These are phyloP conservation scores for Blera fallax DNA, from an alignment of 2,888 invertebrate species.

Conservation along the genomic window DNA sequence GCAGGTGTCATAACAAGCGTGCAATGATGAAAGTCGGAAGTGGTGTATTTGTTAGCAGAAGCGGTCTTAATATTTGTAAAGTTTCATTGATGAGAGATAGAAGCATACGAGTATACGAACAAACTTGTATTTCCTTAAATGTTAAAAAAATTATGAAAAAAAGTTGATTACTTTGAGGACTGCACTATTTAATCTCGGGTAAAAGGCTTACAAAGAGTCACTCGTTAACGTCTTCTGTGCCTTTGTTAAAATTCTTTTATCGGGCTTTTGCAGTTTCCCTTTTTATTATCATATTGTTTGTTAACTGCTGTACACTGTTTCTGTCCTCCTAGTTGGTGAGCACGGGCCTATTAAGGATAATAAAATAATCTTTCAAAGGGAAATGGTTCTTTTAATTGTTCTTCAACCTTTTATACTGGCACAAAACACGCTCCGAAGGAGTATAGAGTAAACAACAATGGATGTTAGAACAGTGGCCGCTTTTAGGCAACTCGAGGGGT, in stretches of 20 bases:
- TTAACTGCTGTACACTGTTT: conserved; percentile 37
- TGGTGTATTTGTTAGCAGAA: too few relatives aligned
- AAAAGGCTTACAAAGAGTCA: background rate
- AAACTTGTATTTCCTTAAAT: background rate
- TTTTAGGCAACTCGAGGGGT: conserved; percentile 42
- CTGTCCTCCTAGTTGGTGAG: background rate
- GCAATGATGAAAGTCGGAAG: background rate
- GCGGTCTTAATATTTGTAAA: too few relatives aligned
- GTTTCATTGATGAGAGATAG: background rate
- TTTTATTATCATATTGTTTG: conserved; percentile 50
- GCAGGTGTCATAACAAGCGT: background rate
- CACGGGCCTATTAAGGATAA: conserved; percentile 56
- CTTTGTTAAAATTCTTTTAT: conserved; percentile 55
- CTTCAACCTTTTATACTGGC: conserved; percentile 58
- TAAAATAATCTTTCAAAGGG: conserved; percentile 59
- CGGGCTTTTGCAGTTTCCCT: conserved; percentile 42
- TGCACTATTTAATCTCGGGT: conserved; percentile 1
- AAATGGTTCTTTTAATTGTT: conserved; percentile 67
- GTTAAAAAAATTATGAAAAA: background rate
- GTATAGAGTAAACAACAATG: conserved; percentile 30
- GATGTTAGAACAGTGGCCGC: background rate
- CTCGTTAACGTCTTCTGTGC: background rate
- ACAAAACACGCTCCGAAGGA: conserved; percentile 38
- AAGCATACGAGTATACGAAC: too few relatives aligned
- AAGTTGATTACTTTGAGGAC: background rate